These are phyloP conservation scores for Scopus umbretta DNA, from an alignment of 2,113 vertebrate species.

Conservation along the genomic window DNA sequence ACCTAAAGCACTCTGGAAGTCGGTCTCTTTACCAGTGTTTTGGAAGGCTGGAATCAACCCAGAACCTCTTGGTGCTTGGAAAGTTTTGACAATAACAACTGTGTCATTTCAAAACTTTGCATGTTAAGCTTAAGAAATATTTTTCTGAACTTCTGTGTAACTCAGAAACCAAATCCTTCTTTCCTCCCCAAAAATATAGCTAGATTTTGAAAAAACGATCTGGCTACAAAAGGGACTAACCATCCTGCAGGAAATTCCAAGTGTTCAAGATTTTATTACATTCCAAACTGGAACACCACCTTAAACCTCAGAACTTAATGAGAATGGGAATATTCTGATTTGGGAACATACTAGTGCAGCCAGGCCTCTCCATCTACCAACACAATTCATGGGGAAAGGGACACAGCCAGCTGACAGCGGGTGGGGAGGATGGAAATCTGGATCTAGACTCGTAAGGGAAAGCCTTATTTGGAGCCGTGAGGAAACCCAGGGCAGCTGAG, in stretches of 20 bases:
- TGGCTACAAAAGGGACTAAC: neutral
- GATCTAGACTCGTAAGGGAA: neutral
- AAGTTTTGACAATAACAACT: constrained; percentile 44
- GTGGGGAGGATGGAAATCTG: neutral
- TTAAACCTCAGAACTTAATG: neutral
- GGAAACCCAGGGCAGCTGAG: neutral
- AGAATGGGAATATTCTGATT: constrained; percentile 29
- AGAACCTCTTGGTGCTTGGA: neutral
- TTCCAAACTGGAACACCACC: constrained; percentile 15
- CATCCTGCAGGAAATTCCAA: constrained; percentile 14
- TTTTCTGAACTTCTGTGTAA: constrained; percentile 41
- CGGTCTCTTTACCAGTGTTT: neutral
- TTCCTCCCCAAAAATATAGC: neutral
- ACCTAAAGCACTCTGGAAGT: neutral
- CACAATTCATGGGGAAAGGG: neutral
- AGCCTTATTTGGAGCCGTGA: neutral
- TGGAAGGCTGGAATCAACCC: constrained; percentile 30
- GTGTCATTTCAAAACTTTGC: constrained; percentile 42
- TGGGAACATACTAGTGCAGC: neutral
- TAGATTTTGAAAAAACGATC: neutral
- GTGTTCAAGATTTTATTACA: neutral
- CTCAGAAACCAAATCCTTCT: constrained; percentile 22
- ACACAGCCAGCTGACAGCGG: neutral
- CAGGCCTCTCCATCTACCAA: neutral
- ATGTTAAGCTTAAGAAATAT: constrained; percentile 10